Percentiles rank a stretch among this genome's conserved stretches.
phyloP scores from a whole-genome alignment of 2,113 vertebrate genomes.

The Noctilio leporinus region DNA sequence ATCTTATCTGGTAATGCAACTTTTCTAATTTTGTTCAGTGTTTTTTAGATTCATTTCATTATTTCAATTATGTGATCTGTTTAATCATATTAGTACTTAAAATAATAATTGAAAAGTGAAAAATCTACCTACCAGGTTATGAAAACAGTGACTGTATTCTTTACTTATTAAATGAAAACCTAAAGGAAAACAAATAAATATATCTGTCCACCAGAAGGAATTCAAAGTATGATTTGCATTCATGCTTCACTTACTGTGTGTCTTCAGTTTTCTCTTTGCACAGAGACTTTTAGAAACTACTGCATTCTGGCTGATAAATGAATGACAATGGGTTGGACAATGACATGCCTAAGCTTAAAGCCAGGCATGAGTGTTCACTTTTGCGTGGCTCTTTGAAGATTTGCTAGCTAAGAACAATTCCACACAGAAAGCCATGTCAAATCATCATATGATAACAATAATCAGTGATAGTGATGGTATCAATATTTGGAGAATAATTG shows the following conservation, averaged over 20 bases:
- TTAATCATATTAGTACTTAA: neutral
- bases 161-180: neutral
- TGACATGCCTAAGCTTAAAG: neutral
- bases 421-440: neutral
- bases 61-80: neutral
- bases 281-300: neutral
- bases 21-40: neutral
- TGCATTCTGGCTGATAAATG: neutral
- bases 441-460: neutral
- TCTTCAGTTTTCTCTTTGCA: neutral
- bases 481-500: neutral
- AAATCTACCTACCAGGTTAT: neutral
- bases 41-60: neutral
- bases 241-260: neutral
- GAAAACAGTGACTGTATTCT: neutral
- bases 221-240: neutral
- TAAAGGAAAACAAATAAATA: neutral
- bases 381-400: neutral
- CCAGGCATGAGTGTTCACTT: neutral
- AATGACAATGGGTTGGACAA: neutral
- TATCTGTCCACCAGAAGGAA: neutral
- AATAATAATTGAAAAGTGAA: neutral
- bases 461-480: neutral
- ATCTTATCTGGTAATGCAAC: neutral
- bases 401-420: neutral